Evolutionary conservation across 2,797 vertebrate species (phyloP).

Genomic region (Bufotes viridis): DNA sequence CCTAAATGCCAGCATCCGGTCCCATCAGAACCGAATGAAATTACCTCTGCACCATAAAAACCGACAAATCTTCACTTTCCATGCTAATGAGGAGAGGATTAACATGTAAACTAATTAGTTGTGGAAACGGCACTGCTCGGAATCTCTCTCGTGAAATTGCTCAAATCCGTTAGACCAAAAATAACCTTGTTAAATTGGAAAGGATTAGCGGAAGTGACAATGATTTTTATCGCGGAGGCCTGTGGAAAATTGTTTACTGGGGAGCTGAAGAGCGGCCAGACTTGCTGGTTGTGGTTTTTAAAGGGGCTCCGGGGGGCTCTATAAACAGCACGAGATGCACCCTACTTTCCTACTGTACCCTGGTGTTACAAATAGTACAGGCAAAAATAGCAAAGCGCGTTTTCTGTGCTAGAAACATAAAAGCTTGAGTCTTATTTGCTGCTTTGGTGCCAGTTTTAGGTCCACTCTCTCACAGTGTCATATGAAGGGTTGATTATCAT

Average conservation of each 20-base stretch:
- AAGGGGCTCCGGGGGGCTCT: not conserved
- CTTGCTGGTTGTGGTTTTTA: not conserved
- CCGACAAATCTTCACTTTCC: not conserved
- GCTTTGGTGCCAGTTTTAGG: too few relatives aligned
- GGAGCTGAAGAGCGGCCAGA: not conserved
- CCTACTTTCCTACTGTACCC: too few relatives aligned
- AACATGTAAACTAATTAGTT: conserved; percentile 26
- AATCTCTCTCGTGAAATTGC: conserved; percentile 18
- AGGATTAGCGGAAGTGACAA: conserved; percentile 20
- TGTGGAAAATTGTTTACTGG: conserved; percentile 2
- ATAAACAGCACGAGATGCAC: too few relatives aligned
- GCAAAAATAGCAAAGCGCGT: too few relatives aligned
- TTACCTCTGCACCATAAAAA: conserved; percentile 26
- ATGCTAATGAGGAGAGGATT: conserved; percentile 36
- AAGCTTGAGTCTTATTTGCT: too few relatives aligned
- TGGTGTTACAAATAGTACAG: too few relatives aligned
- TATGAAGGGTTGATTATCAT: too few relatives aligned
- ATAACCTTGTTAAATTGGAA: conserved; percentile 27
- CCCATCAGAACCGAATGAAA: not conserved
- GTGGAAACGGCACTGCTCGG: not conserved
- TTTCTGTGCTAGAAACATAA: too few relatives aligned
- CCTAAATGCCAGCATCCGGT: not conserved
- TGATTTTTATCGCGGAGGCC: conserved; percentile 12
- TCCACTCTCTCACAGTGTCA: too few relatives aligned
- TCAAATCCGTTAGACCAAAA: conserved; percentile 21